Evolutionary conservation across 2,888 invertebrate species (phyloP), one percentile per base, ranked within the genome.

Genomic region (Drosophila kambysellisi): DNA sequence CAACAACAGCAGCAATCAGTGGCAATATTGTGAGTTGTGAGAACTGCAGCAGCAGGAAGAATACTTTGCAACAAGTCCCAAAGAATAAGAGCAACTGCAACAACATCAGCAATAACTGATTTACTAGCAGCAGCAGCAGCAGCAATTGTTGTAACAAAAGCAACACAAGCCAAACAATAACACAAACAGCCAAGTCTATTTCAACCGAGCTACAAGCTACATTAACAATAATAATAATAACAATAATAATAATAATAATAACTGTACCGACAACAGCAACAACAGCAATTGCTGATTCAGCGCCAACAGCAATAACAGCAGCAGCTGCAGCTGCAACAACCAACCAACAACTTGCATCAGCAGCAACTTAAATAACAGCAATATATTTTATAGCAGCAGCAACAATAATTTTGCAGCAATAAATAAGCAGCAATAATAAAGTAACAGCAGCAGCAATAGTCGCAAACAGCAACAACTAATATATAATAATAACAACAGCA

Each of bases 81-180:
- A 51, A 5, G 41, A 37, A 32, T 20, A 35, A 46, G 15, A 59
- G 33, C 57, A 60, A 25, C 25, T 25, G 25, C 25, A 25, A 25
- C 25, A 57, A 30, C 56, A 56, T 35, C 46, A 46, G 43, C 68
- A 67, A 41, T 46, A 51, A 33, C 46, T 30, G 30, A 32, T 41
- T 52, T 4, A 62, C 15, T 29, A 54, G 39, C 33, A 25, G n/a
- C 32, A 43, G 6, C 32, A n/a, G 11, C 54, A 56, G 25, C 48
- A 57, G 33, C 33, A 60, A 29, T 25, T 51, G 17, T 32, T 32
- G n/a, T 3, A 8, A n/a, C 15, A 56, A 15, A 20, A 41, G 33
- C 41, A 37, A 2, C 29, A 29, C 2, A n/a, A 30, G n/a, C 30
- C n/a, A n/a, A 9, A n/a, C 29, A 17, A 32, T n/a, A 51, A 51